Evolutionary conservation across 2,888 invertebrate genomes (phyloP), one percentile per base, ranked within the genome.

Genomic region (Vandiemenella viatica): DNA sequence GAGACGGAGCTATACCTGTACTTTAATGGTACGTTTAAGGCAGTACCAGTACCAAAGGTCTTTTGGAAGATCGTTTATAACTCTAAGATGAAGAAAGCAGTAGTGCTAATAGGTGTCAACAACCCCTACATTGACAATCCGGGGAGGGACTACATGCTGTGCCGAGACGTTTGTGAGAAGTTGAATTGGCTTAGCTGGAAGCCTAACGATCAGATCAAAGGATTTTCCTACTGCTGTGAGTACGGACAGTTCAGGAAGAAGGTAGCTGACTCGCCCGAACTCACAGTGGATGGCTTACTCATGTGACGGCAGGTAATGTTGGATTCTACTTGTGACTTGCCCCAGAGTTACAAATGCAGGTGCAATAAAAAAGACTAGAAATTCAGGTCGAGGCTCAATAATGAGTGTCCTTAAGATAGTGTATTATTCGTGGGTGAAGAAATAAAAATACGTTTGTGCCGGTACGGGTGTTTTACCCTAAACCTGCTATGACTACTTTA

Each of bases 101-200:
- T 76, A 1, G 79, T 73, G 2, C 73, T 79, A 56, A 59, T 80
- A 6, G 71, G 75, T 41, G 70, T 77, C 49, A 80, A 80, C 64
- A 77, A 80, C 60, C 79, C 80, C 0, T 69, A 74, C 63, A 46
- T 55, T 6, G 53, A 52, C 21, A 20, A 6, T 10, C 40, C 46
- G 50, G 26, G 43, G 15, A 38, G 43, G 10, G 44, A 48, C 1
- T 18, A 43, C 21, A 37, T 32, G 20, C 16, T 59, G n/a, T 60
- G 60, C 41, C 22, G 46, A 6, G 51, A 55, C 40, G 46, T 58
- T 7, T 60, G 60, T 44, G 40, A 45, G 16, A 42, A 56, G 22
- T n/a, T 60, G 16, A 18, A 51, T 5, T 59, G 59, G 58, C 46
- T 59, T 2, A 48, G 46, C 5, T 54, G 54, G 50, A 3, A 19